Base-by-base conservation (phyloP, 1,140 invertebrate genomes). In the Drosophila pandora region DNA sequence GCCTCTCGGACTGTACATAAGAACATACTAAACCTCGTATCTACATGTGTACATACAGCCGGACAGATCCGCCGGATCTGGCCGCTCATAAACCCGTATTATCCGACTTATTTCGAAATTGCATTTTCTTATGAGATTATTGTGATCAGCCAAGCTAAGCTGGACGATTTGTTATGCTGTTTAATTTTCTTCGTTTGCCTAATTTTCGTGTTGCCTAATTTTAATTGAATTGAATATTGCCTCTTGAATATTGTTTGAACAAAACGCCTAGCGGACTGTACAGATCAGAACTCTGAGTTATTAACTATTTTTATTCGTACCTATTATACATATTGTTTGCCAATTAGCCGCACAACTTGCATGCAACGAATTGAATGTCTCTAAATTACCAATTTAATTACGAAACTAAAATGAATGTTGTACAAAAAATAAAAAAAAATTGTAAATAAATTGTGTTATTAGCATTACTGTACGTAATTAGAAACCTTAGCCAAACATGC, bases 131-230 rank as follows among this genome's bases (percentile, higher is more conserved):
- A 83, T 72, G 48, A 77, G 87, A 84, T 89, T 89, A 89, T 84
- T 84, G 75, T 83, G 79, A 89, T 79, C 71, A 78, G 68, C 43
- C 69, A 50, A 37, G 77, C 78, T 49, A 48, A 17, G 69, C 70
- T 76, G 68, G 72, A 70, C 64, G 68, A 85, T 90, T 85, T 90
- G 87, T 90, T 90, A 90, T 90, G 81, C 87, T 90, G 81, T 90
- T 90, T 87, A 85, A 58, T 77, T 80, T 76, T 81, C 55, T 48
- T 43, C 62, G 32, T 65, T 63, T 68, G 21, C 48, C 65, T 70
- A 75, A 70, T 67, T 74, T 79, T 56, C 52, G 59, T 69, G 63
- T 67, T 34, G 17, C 17, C 17, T 17, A 64, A 67, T 52, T 55
- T 68, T 50, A 68, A 62, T n/a, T 1, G 17, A 17, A 17, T 17